Evolutionary conservation across 2,113 vertebrate species (phyloP).

Genomic region (Motacilla tschutschensis): DNA sequence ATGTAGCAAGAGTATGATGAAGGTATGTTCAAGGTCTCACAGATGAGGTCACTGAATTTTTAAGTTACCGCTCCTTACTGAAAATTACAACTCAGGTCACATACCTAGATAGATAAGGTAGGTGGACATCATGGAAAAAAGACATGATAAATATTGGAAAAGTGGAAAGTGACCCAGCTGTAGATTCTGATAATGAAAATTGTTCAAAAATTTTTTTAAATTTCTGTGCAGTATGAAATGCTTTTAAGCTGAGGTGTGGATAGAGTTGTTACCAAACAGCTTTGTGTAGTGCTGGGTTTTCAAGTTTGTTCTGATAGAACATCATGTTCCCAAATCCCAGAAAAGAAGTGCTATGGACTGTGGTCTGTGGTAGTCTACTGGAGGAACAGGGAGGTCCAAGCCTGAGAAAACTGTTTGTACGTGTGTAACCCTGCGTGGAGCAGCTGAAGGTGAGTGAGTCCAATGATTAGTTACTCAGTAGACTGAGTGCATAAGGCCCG

Average conservation of each 20-base stretch:
- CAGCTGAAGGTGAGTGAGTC: background rate
- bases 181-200: background rate
- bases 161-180: background rate
- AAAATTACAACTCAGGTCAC: background rate
- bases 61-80: background rate
- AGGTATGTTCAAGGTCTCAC: background rate
- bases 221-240: background rate
- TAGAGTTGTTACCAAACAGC: background rate
- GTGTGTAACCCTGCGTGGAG: background rate
- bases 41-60: background rate
- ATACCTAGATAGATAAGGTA: background rate
- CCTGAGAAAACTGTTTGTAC: background rate
- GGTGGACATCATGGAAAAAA: background rate
- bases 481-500: background rate
- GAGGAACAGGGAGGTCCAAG: background rate
- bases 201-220: background rate
- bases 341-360: background rate
- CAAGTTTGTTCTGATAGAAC: background rate
- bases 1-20: background rate
- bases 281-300: background rate
- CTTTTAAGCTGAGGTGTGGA: background rate
- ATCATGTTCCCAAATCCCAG: background rate
- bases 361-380: rapidly evolving
- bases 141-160: background rate
- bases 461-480: background rate